Evolutionary conservation across 1,140 invertebrate genomes (phyloP).

Genomic region (Drosophila prosaltans): DNA sequence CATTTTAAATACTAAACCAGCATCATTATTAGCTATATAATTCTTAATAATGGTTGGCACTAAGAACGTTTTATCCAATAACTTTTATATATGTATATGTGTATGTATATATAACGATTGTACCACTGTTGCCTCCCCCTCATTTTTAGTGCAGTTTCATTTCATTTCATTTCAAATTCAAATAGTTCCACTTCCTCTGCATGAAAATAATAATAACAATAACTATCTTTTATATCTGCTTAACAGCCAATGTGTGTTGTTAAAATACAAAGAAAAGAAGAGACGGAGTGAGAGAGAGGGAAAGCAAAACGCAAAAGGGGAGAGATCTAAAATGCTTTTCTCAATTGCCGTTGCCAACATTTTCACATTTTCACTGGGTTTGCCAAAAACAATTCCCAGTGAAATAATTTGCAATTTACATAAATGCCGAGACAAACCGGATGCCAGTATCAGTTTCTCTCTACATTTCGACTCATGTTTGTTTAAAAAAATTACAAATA

Average conservation of each 20-base stretch:
- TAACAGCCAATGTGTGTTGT: slow-evolving; percentile 68
- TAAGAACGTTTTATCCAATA: not conserved
- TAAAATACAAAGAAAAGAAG: slow-evolving; percentile 2
- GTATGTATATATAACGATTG: not conserved
- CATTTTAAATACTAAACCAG: not conserved
- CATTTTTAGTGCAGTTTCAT: slow-evolving; percentile 2
- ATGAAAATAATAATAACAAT: slow-evolving; percentile 67
- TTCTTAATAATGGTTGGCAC: slow-evolving; percentile 5
- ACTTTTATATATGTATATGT: not conserved
- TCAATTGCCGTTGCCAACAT: slow-evolving; percentile 31
- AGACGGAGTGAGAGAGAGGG: slow-evolving; percentile 41
- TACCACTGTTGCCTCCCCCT: not conserved
- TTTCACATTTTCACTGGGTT: slow-evolving; percentile 26
- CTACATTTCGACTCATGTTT: slow-evolving; percentile 12
- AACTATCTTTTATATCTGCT: slow-evolving; percentile 70
- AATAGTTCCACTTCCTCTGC: slow-evolving; percentile 35
- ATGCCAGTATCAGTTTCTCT: slow-evolving; percentile 38
- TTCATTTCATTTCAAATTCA: slow-evolving; percentile 17
- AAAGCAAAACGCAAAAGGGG: slow-evolving; percentile 47
- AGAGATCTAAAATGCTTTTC: slow-evolving; percentile 8
- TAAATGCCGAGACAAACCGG: slow-evolving; percentile 62
- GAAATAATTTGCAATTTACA: slow-evolving; percentile 80
- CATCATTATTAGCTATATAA: slow-evolving; percentile 2
- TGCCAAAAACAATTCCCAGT: slow-evolving; percentile 78
- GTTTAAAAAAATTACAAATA: not conserved